These are phyloP conservation scores for Natator depressus DNA, from an alignment of 2,113 vertebrate genomes.

Conservation along the genomic window DNA sequence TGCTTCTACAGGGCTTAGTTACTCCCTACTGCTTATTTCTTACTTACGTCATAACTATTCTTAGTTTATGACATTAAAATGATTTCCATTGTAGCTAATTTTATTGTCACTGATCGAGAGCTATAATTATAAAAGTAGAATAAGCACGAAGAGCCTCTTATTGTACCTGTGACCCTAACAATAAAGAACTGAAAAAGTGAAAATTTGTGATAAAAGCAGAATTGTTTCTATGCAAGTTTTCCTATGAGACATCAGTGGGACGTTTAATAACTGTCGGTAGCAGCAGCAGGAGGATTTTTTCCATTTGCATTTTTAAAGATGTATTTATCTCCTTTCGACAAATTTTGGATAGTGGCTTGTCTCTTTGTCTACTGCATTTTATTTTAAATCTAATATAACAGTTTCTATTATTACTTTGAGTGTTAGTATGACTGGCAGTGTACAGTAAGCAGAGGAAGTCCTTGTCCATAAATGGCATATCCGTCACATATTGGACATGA, in stretches of 20 bases:
- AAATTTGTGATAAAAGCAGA: background rate
- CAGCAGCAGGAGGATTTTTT: background rate
- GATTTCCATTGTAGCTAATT: rapidly evolving
- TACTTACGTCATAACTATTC: background rate
- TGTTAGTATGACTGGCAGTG: background rate
- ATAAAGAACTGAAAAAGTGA: background rate
- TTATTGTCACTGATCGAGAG: background rate
- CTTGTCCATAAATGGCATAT: background rate
- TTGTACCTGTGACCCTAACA: background rate
- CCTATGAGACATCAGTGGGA: background rate
- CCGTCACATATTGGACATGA: background rate
- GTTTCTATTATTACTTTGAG: background rate
- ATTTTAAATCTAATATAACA: background rate
- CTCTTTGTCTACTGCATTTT: background rate
- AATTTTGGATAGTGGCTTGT: background rate
- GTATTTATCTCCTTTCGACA: background rate
- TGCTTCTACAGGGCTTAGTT: background rate
- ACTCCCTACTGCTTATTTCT: background rate
- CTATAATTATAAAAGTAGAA: background rate
- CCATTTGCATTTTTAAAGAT: background rate
- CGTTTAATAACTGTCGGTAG: background rate
- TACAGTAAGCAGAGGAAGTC: background rate
- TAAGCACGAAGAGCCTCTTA: background rate
- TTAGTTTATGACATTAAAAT: background rate
- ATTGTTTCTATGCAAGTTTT: background rate